Conservation (phyloP, 2,113 vertebrate species). For the Rhodinocichla rosea region DNA sequence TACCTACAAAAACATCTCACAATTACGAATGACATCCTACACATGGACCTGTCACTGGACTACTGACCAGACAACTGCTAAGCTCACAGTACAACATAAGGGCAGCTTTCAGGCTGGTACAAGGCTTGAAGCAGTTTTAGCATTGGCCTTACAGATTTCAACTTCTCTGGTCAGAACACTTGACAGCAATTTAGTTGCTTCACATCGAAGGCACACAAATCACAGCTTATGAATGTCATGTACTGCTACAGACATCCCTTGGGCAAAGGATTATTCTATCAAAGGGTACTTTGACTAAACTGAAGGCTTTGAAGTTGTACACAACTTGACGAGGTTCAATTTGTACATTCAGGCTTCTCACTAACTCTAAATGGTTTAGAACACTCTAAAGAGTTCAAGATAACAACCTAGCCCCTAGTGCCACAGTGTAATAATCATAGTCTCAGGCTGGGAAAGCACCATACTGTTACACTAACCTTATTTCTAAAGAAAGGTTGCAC, state of each 20-base stretch:
- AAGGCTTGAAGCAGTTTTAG: not conserved
- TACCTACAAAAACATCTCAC: not conserved
- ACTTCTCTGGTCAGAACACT: not conserved
- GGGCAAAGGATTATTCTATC: not conserved
- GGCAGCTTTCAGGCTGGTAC: not conserved
- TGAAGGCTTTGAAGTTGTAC: not conserved
- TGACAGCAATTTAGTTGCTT: not conserved
- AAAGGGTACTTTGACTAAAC: not conserved
- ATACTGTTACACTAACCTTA: not conserved
- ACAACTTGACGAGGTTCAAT: not conserved
- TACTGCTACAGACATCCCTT: not conserved
- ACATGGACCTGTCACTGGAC: not conserved
- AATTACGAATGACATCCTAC: not conserved
- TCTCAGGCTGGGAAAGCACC: not conserved
- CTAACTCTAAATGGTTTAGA: not conserved
- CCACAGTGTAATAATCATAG: not conserved
- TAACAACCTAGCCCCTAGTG: not conserved
- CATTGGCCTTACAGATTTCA: not conserved
- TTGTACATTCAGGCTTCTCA: not conserved
- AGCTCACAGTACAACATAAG: not conserved
- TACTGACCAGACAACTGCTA: not conserved
- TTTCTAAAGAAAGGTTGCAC: not conserved
- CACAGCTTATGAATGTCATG: not conserved
- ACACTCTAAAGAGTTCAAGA: not conserved
- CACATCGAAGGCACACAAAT: not conserved